Evolutionary conservation across 2,888 invertebrate species (phyloP), one percentile per base, ranked within the genome.

Genomic region (Tricholauxania praeusta): DNA sequence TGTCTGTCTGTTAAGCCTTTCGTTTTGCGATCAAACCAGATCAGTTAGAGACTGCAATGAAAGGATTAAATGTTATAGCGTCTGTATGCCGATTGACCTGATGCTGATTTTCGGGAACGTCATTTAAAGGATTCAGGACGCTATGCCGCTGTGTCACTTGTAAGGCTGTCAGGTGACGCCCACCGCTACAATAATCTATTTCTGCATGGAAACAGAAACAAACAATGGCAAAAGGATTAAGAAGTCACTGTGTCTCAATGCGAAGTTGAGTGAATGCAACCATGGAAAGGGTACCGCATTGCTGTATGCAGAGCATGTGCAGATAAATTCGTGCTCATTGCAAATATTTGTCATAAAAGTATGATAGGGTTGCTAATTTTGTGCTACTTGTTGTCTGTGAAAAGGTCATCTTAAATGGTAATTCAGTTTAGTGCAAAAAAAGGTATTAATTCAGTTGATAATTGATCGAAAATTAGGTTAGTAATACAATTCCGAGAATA

Each of bases 281-380:
- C 69, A 69, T 72, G 72, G 72, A 72, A 59, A 39, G 39, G 69
- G 48, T 67, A 53, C 64, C 48, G 64, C 71, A 64, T 63, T 65
- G 59, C 74, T 74, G 72, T 75, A 49, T 77, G 51, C 53, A 78
- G 77, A 78, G 74, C 77, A 28, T 47, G 22, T 68, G 53, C 32
- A 12, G 47, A 53, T 60, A 64, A 63, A 66, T 55, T 71, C 75
- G 71, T 76, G 60, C 76, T 57, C 12, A 79, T 80, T 79, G 77
- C 78, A 71, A 22, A 49, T 49, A 64, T 19, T 59, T 22, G 77
- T 64, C 79, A 76, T 83, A 82, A 83, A 82, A 80, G 79, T 74
- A 82, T 80, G 82, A 83, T 84, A 84, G 83, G 78, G 79, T 82
- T 84, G 79, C 80, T 83, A 80, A 83, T 82, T 71, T 76, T 80